A percentile compares a stretch with the other conserved stretches of the same genome.
phyloP scores from a whole-genome alignment of 2,888 invertebrate genomes.

The Glaucopsyche alexis region DNA sequence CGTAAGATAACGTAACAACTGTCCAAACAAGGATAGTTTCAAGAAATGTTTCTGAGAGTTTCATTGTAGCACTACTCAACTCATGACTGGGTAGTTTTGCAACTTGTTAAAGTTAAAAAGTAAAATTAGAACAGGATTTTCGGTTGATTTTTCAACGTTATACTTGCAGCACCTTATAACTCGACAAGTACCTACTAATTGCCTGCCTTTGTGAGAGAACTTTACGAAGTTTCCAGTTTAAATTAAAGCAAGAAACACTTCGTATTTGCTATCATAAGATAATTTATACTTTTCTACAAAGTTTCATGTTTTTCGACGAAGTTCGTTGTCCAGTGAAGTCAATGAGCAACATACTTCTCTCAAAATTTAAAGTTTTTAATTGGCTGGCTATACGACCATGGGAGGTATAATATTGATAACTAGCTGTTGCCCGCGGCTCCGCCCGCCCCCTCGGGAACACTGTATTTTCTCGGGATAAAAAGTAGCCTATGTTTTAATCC shows the following conservation, averaged over 20 bases:
- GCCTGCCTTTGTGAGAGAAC: conserved; percentile 2
- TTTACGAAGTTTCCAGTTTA: conserved; percentile 6
- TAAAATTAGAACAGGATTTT: conserved; percentile 26
- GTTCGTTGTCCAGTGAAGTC: too few relatives aligned
- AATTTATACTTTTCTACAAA: neutral
- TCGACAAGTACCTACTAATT: conserved; percentile 12
- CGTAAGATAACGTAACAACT: conserved; percentile 28
- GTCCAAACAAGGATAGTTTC: conserved; percentile 29
- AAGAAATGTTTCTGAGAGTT: conserved; percentile 30
- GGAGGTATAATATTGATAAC: too few relatives aligned
- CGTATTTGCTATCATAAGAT: neutral
- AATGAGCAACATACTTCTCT: neutral
- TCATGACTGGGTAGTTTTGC: conserved; percentile 19
- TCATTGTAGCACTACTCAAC: conserved; percentile 25
- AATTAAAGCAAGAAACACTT: conserved; percentile 5
- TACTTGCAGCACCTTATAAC: neutral
- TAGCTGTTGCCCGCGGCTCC: too few relatives aligned
- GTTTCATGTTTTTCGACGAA: neutral
- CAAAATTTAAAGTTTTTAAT: neutral
- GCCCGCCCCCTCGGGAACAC: too few relatives aligned
- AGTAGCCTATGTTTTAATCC: too few relatives aligned
- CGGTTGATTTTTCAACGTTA: conserved; percentile 26
- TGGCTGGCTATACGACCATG: too few relatives aligned
- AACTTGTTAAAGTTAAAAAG: conserved; percentile 25
- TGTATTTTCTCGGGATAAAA: too few relatives aligned